A percentile compares a stretch with the other conserved stretches of the same genome.
Conservation (phyloP, 2,797 vertebrate species). For the Kryptolebias ocellatus region DNA sequence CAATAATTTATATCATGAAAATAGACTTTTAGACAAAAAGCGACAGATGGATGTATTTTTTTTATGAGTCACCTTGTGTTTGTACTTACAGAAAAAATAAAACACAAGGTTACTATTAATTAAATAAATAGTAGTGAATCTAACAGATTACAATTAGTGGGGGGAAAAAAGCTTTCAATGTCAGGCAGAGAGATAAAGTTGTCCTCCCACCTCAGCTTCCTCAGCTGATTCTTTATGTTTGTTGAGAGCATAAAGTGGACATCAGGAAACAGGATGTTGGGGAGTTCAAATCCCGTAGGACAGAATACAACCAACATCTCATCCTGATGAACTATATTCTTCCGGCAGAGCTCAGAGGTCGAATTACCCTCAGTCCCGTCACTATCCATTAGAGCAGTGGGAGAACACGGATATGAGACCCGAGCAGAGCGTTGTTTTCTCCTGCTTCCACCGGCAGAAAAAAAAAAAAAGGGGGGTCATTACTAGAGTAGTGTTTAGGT, state of each 20-base stretch:
- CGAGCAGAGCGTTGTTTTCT: conserved; percentile 20
- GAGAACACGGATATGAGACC: conserved; percentile 23
- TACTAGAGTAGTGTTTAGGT: conserved; percentile 13
- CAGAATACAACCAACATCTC: conserved; percentile 38
- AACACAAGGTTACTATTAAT: not conserved
- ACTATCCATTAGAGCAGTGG: conserved; percentile 26
- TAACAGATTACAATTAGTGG: not conserved
- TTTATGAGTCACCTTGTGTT: too few species aligned
- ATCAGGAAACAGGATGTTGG: conserved; percentile 70
- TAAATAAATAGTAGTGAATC: too few species aligned
- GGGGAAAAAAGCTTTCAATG: conserved; percentile 49
- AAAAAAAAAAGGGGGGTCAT: not conserved
- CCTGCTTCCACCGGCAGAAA: conserved; percentile 4
- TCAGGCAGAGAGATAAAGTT: conserved; percentile 33
- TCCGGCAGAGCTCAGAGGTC: conserved; percentile 39
- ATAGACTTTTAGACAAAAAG: conserved; percentile 6
- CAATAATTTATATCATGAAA: conserved; percentile 1
- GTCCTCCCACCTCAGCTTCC: conserved; percentile 15
- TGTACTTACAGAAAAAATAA: conserved; percentile 10
- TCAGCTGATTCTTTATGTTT: conserved; percentile 38
- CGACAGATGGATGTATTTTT: not conserved
- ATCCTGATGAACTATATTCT: conserved; percentile 42
- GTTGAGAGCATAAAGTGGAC: conserved; percentile 41
- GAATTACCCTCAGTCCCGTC: conserved; percentile 37
- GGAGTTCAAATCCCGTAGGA: conserved; percentile 62